A percentile compares a stretch with the other conserved stretches of the same genome.
These are phyloP conservation scores for Rhamphomyia laevipes DNA, from an alignment of 2,888 invertebrate genomes.

Conservation along the genomic window DNA sequence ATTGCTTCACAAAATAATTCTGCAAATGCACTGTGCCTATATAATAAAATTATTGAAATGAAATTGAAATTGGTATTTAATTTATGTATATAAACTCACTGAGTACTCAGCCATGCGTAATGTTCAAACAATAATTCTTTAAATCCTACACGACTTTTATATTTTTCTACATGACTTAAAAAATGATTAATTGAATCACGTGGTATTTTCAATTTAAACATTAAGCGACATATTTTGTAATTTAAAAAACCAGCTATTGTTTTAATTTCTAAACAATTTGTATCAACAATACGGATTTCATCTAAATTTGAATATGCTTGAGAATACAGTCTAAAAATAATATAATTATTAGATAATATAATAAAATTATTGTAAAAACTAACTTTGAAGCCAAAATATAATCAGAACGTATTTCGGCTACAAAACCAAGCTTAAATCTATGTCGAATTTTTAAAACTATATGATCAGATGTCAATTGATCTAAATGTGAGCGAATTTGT, in stretches of 20 bases:
- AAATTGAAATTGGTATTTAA: neutral
- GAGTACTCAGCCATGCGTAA: slow-evolving; percentile 88
- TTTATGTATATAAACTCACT: slow-evolving; percentile 45
- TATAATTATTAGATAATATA: neutral
- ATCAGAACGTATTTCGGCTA: slow-evolving; percentile 89
- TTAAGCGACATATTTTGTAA: slow-evolving; percentile 86
- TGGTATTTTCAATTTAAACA: slow-evolving; percentile 80
- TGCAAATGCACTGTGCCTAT: slow-evolving; percentile 66
- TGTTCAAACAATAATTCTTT: slow-evolving; percentile 87
- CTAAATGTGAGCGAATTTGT: slow-evolving; percentile 75
- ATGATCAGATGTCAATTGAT: slow-evolving; percentile 81
- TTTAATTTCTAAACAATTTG: slow-evolving; percentile 86
- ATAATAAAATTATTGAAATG: slow-evolving; percentile 9
- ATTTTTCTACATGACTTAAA: slow-evolving; percentile 80
- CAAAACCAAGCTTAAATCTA: slow-evolving; percentile 93
- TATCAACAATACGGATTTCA: slow-evolving; percentile 79
- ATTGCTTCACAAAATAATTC: slow-evolving; percentile 95
- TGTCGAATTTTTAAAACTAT: slow-evolving; percentile 88
- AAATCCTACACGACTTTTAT: slow-evolving; percentile 67
- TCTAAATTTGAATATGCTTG: slow-evolving; percentile 84
- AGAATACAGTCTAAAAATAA: slow-evolving; percentile 56
- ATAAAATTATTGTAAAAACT: slow-evolving; percentile 11
- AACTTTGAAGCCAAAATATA: slow-evolving; percentile 70
- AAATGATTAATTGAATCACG: slow-evolving; percentile 93
- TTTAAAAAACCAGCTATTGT: slow-evolving; percentile 91